A percentile compares a stretch with the other conserved stretches of the same genome.
phyloP scores from a whole-genome alignment of 2,888 invertebrate species.

The Coecobrya sp. region DNA sequence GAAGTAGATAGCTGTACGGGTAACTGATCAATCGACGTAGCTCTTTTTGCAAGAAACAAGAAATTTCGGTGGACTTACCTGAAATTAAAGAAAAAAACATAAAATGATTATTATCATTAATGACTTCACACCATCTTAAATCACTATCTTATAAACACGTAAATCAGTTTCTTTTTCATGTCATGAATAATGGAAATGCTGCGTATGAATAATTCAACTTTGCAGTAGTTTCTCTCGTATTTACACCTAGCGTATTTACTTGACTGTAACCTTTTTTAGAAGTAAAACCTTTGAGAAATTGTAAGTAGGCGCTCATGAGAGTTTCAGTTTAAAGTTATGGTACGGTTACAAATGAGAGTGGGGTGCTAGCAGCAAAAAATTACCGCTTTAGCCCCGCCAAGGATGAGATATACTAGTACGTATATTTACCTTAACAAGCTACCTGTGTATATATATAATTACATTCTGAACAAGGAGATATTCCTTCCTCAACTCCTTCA shows the following conservation, averaged over 20 bases:
- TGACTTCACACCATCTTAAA: conserved; percentile 41
- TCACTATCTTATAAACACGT: conserved; percentile 13
- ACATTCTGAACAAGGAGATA: not conserved
- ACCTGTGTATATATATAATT: not conserved
- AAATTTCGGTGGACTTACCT: conserved; percentile 53
- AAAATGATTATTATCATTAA: conserved; percentile 43
- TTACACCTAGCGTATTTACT: not conserved
- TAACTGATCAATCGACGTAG: conserved; percentile 29
- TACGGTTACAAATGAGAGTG: not conserved
- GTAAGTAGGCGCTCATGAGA: not conserved
- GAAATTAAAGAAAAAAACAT: conserved; percentile 40
- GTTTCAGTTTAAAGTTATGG: not conserved
- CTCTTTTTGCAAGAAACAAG: conserved; percentile 2
- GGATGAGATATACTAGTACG: not conserved
- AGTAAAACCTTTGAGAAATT: not conserved
- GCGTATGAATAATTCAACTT: conserved; percentile 4
- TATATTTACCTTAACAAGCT: conserved; percentile 19
- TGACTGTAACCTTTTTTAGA: not conserved
- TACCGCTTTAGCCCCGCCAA: conserved; percentile 15
- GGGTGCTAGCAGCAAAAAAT: conserved; percentile 20
- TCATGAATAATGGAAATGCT: not conserved
- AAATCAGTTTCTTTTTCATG: conserved; percentile 16
- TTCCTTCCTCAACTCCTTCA: not conserved
- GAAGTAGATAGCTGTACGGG: not conserved
- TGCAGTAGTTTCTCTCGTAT: not conserved